Conservation (phyloP, 1,140 invertebrate species). For the Sycophaga agraensis region DNA sequence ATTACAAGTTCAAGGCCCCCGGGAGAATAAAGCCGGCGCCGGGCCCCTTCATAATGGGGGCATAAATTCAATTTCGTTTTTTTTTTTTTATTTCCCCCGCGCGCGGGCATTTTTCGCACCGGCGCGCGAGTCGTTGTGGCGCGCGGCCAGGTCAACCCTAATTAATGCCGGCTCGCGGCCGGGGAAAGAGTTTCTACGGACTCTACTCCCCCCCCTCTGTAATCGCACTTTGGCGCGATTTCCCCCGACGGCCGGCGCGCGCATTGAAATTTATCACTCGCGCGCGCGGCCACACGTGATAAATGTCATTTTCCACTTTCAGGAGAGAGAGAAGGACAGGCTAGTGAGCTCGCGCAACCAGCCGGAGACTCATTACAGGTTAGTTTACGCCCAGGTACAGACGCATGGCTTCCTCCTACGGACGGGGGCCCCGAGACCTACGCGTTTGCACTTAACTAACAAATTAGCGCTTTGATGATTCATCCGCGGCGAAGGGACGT, state of each 20-base stretch:
- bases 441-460: no score
- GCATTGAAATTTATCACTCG: conserved; percentile 14
- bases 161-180: no score
- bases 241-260: no score
- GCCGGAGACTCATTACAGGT: conserved; percentile 53
- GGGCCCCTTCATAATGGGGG: not conserved
- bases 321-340: conserved; percentile 54
- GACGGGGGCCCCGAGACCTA: no score
- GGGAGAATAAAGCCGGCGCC: not conserved
- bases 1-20: conserved; percentile 27
- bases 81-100: no score
- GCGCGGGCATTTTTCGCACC: not conserved
- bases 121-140: not conserved
- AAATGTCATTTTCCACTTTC: conserved; percentile 31
- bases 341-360: conserved; percentile 43
- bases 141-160: not conserved
- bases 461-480: no score
- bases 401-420: not conserved
- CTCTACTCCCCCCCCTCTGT: not conserved
- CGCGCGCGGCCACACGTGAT: not conserved
- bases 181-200: not conserved
- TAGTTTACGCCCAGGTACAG: conserved; percentile 13
- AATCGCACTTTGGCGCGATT: not conserved
- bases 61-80: no score
- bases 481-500: no score